phyloP scores from a whole-genome alignment of 2,797 vertebrate species.

The Sphenodon punctatus region DNA sequence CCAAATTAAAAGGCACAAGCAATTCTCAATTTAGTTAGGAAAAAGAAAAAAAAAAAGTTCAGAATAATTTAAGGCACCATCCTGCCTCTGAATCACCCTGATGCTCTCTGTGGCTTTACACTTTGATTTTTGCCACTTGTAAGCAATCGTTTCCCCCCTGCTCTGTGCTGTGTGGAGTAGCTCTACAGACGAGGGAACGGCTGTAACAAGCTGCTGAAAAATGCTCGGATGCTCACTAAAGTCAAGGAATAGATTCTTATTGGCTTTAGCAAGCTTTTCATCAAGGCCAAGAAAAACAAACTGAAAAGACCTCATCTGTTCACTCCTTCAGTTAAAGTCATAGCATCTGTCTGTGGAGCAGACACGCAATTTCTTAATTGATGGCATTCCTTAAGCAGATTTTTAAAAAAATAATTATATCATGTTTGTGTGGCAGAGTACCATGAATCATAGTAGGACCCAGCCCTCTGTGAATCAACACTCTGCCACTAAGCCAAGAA shows the following conservation, averaged over 20 bases:
- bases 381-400: too few relatives aligned
- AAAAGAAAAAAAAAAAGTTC: neutral
- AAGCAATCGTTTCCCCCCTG: neutral
- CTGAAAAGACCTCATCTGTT: neutral
- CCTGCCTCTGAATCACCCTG: accelerated
- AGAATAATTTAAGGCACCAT: neutral
- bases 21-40: accelerated
- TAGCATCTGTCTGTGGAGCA: too few relatives aligned
- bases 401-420: too few relatives aligned
- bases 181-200: accelerated
- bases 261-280: neutral
- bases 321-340: accelerated
- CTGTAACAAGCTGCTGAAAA: neutral
- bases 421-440: too few relatives aligned
- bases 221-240: accelerated
- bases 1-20: accelerated
- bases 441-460: too few relatives aligned
- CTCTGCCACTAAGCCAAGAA: too few relatives aligned
- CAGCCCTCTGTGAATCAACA: too few relatives aligned
- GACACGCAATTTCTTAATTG: too few relatives aligned
- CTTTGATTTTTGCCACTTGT: neutral
- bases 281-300: neutral
- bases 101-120: neutral
- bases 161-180: neutral
- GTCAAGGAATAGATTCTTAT: accelerated